Base-by-base conservation (phyloP, 2,888 invertebrate genomes). In the Caenorhabditis doughertyi region DNA sequence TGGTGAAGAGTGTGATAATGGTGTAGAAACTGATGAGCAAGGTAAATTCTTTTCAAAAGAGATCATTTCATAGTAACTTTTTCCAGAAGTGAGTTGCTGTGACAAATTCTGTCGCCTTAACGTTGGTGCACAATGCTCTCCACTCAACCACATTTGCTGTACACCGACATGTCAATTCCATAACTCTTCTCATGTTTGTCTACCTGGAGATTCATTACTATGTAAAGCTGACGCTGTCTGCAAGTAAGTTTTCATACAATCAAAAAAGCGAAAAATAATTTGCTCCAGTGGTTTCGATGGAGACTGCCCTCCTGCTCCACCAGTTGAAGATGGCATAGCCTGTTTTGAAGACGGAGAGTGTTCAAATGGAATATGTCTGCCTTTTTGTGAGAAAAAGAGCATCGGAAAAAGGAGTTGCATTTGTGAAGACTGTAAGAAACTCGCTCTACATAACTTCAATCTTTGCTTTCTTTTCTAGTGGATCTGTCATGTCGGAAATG, bases 1-100 rank as follows among this genome's bases (percentile, higher is more conserved):
- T 3, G 96, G 96, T 85, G 98, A 98, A 92, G 96, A 98, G 92
- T 98, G 98, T 92, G 98, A 98, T 92, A 97, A 97, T 29, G 98
- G 98, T 1, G 93, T 97, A 91, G 96, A 96, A 0, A 96, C 96
- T 92, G 96, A 96, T 91, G 96, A 96, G 89, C 97, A 97, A 92
- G 51, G 73, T 62, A 27, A 23, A 35, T 3, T 4, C n/a, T n/a
- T n/a, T n/a, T n/a, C n/a, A n/a, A n/a, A n/a, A n/a, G n/a, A n/a
- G n/a, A n/a, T n/a, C n/a, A n/a, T n/a, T n/a, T n/a, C n/a, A n/a
- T n/a, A n/a, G n/a, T n/a, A n/a, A 11, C n/a, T 47, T 47, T 35
- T 60, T 73, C 23, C 39, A 81, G 81, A 71, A 53, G 53, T 70
- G 3, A 51, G 39, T 18, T 86, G 86, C 29, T 86, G 86, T 25